Base-by-base conservation (phyloP, 1,140 invertebrate species). In the Drosophila littoralis region DNA sequence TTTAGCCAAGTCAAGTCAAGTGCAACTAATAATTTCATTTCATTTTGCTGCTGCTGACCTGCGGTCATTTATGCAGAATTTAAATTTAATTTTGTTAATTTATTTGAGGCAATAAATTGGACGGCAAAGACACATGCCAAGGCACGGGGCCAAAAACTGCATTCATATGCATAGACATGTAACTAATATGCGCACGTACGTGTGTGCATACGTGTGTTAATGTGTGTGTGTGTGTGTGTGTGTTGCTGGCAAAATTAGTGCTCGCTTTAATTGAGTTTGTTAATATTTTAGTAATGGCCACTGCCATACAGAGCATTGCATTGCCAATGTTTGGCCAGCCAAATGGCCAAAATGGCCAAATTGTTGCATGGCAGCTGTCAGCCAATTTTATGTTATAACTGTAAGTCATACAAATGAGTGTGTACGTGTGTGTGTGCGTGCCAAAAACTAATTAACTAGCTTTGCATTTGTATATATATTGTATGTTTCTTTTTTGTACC, bases 71-170 rank as follows among this genome's bases (percentile, higher is more conserved):
- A 59, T 75, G 45, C 59, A 73, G 80, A 81, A 84, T 84, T 81
- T 82, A 90, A 89, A 84, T 89, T 89, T 84, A 89, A 89, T 89
- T 89, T 89, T 79, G 79, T 89, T 89, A 89, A 89, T 89, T 89
- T 89, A 89, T 89, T 89, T 90, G 67, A 67, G 66, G 65, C 72
- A 73, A 89, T 89, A 89, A 89, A 89, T 89, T 89, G 77, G 69
- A n/a, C 84, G 69, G 83, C 65, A 61, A 88, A 89, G 84, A 88
- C 86, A 88, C 70, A 61, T 68, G 64, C 60, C 69, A 68, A 73
- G 58, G 32, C 42, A 17, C 36, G 33, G 15, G 58, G 22, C 22
- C 64, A 9, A 22, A 59, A 75, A 66, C 72, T 65, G 61, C 64
- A 70, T 73, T 81, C 74, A 70, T 68, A 86, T 71, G 61, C 65